Evolutionary conservation across 2,797 vertebrate species (phyloP), one percentile per base, ranked within the genome.

Genomic region (Odontamblyopus rebecca): DNA sequence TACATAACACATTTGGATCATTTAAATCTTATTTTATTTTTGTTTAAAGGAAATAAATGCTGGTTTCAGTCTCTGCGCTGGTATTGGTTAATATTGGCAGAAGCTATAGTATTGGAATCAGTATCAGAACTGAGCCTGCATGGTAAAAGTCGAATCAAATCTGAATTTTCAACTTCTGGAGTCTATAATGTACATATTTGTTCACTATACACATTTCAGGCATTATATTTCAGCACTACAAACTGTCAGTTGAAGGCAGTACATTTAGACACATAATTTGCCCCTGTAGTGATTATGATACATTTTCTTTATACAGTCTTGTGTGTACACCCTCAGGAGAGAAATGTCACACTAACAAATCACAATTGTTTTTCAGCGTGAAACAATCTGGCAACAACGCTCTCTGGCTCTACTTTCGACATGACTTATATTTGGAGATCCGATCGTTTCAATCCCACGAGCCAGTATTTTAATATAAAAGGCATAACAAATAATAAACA

Each of bases 401-500:
- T 61, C 35, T 9, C 30, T 35, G 30, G 8, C 61, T 38, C 18
- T 62, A 35, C 61, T 38, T 19, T n/a, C 18, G 32, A 38, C 32
- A 13, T 44, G 19, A 64, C 62, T 18, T 48, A 64, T 15, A 48
- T 13, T n/a, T 48, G 5, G 23, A 13, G 1, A 48, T 62, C 38
- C 26, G 62, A 64, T 64, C 38, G 11, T 27, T 48, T 65, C 23
- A 50, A 50, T 65, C 27, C 66, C 19, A 68, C 50, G 26, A 57
- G 30, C n/a, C 27, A 4, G 12, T 27, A 29, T 16, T 30, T 77
- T 80, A 26, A 78, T 79, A 61, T 62, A 72, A 61, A 79, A 72
- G 78, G 51, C 29, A 59, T 74, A 26, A 69, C 69, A 71, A 77
- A 77, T 72, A 74, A 70, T 69, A 74, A 57, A 57, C 30, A 70